Evolutionary conservation across 2,797 vertebrate genomes (phyloP).

Genomic region (Platyrinchus mystaceus): DNA sequence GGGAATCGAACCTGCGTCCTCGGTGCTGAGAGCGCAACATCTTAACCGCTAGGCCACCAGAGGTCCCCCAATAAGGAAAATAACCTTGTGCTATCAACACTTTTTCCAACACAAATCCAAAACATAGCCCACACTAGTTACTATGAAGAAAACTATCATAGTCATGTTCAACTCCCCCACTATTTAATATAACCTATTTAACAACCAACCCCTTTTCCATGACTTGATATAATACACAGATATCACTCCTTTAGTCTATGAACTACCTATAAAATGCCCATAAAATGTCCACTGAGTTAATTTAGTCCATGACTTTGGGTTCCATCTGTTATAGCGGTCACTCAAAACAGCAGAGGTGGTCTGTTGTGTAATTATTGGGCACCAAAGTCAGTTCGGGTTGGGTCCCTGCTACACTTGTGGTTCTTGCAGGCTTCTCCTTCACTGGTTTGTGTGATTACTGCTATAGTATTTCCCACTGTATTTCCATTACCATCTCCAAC

Average conservation of each 20-base stretch:
- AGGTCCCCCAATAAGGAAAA: not conserved
- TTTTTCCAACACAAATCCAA: not conserved
- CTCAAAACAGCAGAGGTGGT: not conserved
- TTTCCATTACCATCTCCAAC: rapidly evolving
- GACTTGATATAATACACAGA: not conserved
- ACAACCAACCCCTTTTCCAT: not conserved
- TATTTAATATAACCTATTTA: not conserved
- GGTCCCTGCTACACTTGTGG: not conserved
- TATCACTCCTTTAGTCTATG: not conserved
- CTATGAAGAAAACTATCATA: not conserved
- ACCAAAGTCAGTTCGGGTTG: not conserved
- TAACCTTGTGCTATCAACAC: not conserved
- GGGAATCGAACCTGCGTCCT: too few species aligned
- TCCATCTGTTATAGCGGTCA: not conserved
- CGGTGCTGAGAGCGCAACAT: too few species aligned
- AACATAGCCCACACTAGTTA: not conserved
- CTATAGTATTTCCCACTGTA: not conserved
- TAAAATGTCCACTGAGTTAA: not conserved
- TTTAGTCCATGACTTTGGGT: not conserved
- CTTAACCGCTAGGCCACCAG: too few species aligned
- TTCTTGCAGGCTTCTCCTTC: not conserved
- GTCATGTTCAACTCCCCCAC: not conserved
- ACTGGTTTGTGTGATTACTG: not conserved
- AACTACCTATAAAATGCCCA: not conserved
- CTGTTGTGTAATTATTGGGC: not conserved